Evolutionary conservation across 2,888 invertebrate species (phyloP).

Genomic region (Deladenus siricidicola): DNA sequence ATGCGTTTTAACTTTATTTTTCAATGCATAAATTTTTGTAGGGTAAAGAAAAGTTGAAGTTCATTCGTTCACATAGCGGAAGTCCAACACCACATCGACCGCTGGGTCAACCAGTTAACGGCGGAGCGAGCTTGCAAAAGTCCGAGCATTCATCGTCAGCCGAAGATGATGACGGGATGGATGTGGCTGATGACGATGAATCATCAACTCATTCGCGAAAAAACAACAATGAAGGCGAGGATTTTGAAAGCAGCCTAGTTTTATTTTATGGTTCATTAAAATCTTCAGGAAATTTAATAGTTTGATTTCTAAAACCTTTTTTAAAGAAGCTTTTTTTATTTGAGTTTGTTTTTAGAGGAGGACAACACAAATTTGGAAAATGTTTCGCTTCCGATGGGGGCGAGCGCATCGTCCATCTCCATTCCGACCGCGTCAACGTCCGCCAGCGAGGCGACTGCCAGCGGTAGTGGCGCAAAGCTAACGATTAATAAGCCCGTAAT

Average conservation of each 20-base stretch:
- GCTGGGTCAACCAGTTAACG: constrained; percentile 26
- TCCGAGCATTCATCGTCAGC: neutral
- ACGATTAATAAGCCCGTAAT: neutral
- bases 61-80: constrained; percentile 35
- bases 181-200: neutral
- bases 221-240: no score
- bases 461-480: constrained; percentile 1
- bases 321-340: no score
- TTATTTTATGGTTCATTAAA: no score
- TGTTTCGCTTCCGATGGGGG: no score
- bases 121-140: neutral
- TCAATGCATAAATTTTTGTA: constrained; percentile 18
- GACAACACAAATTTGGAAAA: no score
- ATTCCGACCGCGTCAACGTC: constrained; percentile 19
- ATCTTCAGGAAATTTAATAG: no score
- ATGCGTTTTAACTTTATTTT: no score
- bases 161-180: neutral
- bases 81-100: constrained; percentile 43
- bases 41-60: constrained; percentile 38
- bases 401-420: constrained; percentile 10
- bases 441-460: neutral
- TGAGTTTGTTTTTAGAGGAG: no score
- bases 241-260: no score
- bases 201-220: no score
- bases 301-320: no score